Conservation (phyloP, 92 coral and sea anemone genomes). For the Hydrozoanthus gracilis region DNA sequence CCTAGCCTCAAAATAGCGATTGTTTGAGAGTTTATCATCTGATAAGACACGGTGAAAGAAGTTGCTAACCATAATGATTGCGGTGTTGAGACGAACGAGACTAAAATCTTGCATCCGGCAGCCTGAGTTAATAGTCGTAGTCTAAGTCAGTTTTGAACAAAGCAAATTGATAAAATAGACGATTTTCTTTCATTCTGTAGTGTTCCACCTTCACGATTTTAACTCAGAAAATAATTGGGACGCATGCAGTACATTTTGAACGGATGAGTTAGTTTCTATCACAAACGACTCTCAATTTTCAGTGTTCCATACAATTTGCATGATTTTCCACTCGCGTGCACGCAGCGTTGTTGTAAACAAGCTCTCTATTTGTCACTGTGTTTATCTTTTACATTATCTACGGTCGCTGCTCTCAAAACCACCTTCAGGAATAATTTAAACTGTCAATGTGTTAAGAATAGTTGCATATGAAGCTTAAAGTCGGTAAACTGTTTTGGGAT, state of each 20-base stretch:
- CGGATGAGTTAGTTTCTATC: not conserved
- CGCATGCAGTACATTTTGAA: not conserved
- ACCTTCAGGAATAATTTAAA: no score
- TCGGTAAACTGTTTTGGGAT: no score
- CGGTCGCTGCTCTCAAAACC: not conserved
- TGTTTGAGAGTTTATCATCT: not conserved
- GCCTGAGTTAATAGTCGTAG: not conserved
- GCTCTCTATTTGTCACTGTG: not conserved
- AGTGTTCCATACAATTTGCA: slow-evolving; percentile 11
- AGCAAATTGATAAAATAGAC: not conserved
- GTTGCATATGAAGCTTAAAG: no score
- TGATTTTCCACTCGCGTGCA: slow-evolving; percentile 39
- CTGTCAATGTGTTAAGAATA: no score
- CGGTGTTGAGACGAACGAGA: not conserved
- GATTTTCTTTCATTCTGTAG: not conserved
- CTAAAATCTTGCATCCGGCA: not conserved
- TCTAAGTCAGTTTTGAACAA: not conserved
- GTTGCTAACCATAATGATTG: not conserved
- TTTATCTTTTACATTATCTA: not conserved
- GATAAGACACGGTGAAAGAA: not conserved
- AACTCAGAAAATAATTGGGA: not conserved
- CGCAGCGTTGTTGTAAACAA: slow-evolving; percentile 13
- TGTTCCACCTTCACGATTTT: not conserved
- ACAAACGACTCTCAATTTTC: not conserved
- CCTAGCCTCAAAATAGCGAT: not conserved